Evolutionary conservation across 2,888 invertebrate species (phyloP).

Genomic region (Bellardia bayeri): DNA sequence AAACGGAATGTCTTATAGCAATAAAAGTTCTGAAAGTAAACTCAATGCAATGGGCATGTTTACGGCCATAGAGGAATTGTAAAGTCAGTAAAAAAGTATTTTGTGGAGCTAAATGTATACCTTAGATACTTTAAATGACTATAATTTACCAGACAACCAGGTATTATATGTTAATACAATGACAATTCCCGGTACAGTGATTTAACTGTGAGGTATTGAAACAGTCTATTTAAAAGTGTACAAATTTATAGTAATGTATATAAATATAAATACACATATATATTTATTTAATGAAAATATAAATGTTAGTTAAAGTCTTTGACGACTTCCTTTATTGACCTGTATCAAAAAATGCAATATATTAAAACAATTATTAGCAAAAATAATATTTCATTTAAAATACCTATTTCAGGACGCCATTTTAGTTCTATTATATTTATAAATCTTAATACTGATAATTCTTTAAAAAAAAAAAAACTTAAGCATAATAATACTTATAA

Average conservation of each 20-base stretch:
- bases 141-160: background rate
- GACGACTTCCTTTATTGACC: no score
- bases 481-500: background rate
- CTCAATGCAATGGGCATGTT: background rate
- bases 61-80: background rate
- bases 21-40: slow-evolving; percentile 14
- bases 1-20: background rate
- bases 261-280: no score
- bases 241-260: no score
- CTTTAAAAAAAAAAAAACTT: background rate
- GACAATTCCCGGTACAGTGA: background rate
- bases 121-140: background rate
- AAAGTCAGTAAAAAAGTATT: background rate
- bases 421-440: background rate
- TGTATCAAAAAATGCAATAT: no score
- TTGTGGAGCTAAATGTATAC: background rate
- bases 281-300: no score
- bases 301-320: no score
- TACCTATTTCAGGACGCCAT: background rate
- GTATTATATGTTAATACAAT: slow-evolving; percentile 4
- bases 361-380: no score
- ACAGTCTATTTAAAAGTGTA: no score
- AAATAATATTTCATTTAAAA: no score
- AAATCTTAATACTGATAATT: background rate
- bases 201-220: no score